Evolutionary conservation across 2,888 invertebrate species (phyloP).

Genomic region (Caenorhabditis parvicauda): DNA sequence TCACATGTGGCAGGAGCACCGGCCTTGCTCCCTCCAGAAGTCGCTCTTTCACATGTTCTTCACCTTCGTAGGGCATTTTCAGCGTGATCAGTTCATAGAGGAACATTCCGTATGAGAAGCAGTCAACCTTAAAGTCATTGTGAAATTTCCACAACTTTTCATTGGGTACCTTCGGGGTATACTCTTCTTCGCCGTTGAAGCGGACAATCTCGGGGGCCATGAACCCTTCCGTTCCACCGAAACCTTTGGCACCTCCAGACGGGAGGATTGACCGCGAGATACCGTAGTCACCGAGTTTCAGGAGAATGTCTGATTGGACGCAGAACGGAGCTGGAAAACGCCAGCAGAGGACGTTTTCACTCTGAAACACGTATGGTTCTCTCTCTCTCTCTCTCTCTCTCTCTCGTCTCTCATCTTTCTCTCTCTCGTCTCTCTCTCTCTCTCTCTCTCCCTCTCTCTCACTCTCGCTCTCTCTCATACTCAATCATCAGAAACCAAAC

Average conservation of each 20-base stretch:
- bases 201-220: slow-evolving; percentile 99
- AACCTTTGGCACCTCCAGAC: slow-evolving; percentile 71
- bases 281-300: slow-evolving; percentile 93
- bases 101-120: slow-evolving; percentile 98
- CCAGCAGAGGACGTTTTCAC: slow-evolving; percentile 98
- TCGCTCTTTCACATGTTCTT: slow-evolving; percentile 93
- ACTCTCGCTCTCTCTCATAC: too few relatives aligned
- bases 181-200: slow-evolving; percentile 96
- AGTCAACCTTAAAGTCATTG: slow-evolving; percentile 85
- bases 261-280: slow-evolving; percentile 61
- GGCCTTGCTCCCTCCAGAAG: slow-evolving; percentile 92
- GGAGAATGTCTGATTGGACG: slow-evolving; percentile 63
- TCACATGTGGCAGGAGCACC: slow-evolving; percentile 78
- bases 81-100: slow-evolving; percentile 90
- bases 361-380: too few relatives aligned
- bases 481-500: neutral
- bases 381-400: too few relatives aligned
- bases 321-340: slow-evolving; percentile 79
- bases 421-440: too few relatives aligned
- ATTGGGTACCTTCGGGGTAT: slow-evolving; percentile 83
- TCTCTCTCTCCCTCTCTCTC: too few relatives aligned
- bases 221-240: slow-evolving; percentile 97
- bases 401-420: too few relatives aligned
- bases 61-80: slow-evolving; percentile 90
- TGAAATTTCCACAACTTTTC: neutral